These are phyloP conservation scores for Gymnopithys bicolor DNA, from an alignment of 2,797 vertebrate species.

Conservation along the genomic window DNA sequence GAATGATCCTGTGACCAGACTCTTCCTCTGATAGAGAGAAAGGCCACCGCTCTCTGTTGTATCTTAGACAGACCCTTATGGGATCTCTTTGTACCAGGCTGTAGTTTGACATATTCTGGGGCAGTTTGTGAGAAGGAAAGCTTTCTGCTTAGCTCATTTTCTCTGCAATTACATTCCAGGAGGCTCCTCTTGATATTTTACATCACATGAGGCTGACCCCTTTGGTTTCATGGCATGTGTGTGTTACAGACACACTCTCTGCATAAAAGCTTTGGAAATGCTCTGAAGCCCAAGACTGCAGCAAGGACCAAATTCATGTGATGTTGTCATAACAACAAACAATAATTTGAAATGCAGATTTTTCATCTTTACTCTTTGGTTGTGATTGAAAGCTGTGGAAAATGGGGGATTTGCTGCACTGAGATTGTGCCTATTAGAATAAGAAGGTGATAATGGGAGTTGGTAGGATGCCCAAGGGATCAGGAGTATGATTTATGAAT, in stretches of 20 bases:
- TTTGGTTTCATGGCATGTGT: neutral
- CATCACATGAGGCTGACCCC: neutral
- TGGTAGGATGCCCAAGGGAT: constrained; percentile 55
- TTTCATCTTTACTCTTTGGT: constrained; percentile 45
- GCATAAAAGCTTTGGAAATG: constrained; percentile 2
- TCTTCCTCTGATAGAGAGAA: neutral
- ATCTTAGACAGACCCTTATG: neutral
- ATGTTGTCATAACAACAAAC: constrained; percentile 82
- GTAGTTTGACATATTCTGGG: neutral
- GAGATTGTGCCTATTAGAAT: constrained; percentile 49
- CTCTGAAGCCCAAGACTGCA: constrained; percentile 43
- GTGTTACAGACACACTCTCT: neutral
- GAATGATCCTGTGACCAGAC: neutral
- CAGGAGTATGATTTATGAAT: constrained; percentile 44
- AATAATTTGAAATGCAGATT: constrained; percentile 78
- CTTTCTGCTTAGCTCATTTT: neutral
- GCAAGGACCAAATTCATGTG: constrained; percentile 38
- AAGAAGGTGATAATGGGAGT: constrained; percentile 49
- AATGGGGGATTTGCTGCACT: constrained; percentile 48
- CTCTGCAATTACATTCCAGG: neutral
- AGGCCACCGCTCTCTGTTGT: neutral
- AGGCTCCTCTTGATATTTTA: neutral
- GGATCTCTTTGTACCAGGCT: neutral
- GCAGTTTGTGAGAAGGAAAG: neutral
- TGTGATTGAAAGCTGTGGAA: constrained; percentile 52